These are phyloP conservation scores for Corythoichthys intestinalis DNA, from an alignment of 2,113 vertebrate genomes.

Conservation along the genomic window DNA sequence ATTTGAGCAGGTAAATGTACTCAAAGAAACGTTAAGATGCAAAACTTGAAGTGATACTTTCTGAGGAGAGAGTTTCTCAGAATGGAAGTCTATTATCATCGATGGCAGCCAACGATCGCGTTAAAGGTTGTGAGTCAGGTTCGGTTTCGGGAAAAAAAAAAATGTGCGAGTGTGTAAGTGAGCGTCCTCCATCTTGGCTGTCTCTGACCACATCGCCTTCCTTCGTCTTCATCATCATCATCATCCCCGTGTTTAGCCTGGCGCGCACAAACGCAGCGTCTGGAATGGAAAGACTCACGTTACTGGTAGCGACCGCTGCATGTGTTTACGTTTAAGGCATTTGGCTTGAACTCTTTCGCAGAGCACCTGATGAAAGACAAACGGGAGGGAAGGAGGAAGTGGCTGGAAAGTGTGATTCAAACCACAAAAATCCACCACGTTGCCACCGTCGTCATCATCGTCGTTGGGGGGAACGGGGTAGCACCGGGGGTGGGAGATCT, in stretches of 20 bases:
- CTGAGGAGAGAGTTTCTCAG: too few species aligned
- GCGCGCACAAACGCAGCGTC: constrained; percentile 54
- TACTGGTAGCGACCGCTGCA: constrained; percentile 49
- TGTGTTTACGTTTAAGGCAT: constrained; percentile 60
- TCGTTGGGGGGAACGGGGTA: constrained; percentile 16
- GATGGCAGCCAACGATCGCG: too few species aligned
- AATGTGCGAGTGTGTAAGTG: neutral
- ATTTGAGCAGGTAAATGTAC: too few species aligned
- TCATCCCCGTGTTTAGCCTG: constrained; percentile 48
- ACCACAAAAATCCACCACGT: constrained; percentile 28
- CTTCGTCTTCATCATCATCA: constrained; percentile 19
- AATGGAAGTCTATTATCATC: too few species aligned
- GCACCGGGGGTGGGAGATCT: constrained; percentile 29
- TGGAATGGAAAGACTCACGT: constrained; percentile 63
- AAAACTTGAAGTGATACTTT: too few species aligned
- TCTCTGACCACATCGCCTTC: constrained; percentile 29
- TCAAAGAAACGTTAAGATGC: too few species aligned
- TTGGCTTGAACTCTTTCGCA: constrained; percentile 33
- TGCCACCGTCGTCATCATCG: constrained; percentile 21
- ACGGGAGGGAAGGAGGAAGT: constrained; percentile 33
- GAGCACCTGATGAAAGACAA: constrained; percentile 45
- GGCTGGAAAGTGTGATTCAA: constrained; percentile 68
- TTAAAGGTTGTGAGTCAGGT: too few species aligned
- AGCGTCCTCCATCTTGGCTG: constrained; percentile 16
- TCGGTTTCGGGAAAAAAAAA: too few species aligned